Conservation (phyloP, 1,140 invertebrate genomes). For the Trissolcus basalis region DNA sequence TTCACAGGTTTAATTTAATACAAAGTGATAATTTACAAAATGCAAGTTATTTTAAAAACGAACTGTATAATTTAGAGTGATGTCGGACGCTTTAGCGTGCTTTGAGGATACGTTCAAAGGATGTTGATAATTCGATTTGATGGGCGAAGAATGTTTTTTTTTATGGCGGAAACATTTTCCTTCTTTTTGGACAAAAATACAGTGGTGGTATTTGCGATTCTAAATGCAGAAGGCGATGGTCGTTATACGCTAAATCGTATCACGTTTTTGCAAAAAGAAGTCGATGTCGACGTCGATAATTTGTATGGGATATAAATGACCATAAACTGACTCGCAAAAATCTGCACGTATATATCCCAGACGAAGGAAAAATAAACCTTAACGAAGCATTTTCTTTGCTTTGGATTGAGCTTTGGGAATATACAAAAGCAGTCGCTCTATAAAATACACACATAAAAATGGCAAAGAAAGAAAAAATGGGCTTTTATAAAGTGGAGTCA, state of each 20-base stretch:
- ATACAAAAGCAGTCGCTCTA: neutral
- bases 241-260: constrained; percentile 47
- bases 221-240: constrained; percentile 57
- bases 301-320: constrained; percentile 38
- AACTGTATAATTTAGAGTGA: constrained; percentile 2
- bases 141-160: constrained; percentile 34
- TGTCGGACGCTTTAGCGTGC: neutral
- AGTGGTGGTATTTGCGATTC: constrained; percentile 45
- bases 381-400: constrained; percentile 10
- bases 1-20: too few species aligned
- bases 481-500: too few species aligned
- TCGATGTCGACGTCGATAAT: constrained; percentile 38
- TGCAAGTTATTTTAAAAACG: neutral
- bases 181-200: constrained; percentile 24
- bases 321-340: constrained; percentile 37
- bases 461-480: too few species aligned
- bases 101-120: constrained; percentile 13
- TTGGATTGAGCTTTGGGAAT: neutral
- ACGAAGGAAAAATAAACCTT: constrained; percentile 16
- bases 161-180: constrained; percentile 31
- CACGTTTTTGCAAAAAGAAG: constrained; percentile 22
- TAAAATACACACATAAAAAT: neutral
- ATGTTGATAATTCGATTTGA: constrained; percentile 32
- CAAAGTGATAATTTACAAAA: too few species aligned
- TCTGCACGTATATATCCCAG: constrained; percentile 10